A percentile compares a stretch with the other conserved stretches of the same genome.
Evolutionary conservation across 1,140 invertebrate genomes (phyloP).

Genomic region (Cydia fagiglandana): DNA sequence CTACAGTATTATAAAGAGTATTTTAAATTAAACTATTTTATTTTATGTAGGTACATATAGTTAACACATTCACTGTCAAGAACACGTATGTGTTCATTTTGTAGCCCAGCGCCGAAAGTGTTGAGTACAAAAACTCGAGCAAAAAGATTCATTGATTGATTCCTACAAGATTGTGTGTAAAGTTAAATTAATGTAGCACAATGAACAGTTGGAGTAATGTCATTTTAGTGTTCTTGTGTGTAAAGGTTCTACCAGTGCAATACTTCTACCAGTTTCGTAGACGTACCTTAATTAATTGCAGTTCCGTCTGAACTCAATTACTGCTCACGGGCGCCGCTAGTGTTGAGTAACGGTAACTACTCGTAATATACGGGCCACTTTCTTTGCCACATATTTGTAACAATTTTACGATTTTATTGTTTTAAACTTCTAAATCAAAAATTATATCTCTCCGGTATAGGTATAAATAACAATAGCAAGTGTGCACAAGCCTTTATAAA

Average conservation of each 20-base stretch:
- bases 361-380: conserved; percentile 34
- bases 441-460: too few relatives aligned
- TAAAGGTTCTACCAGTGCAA: not conserved
- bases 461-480: too few relatives aligned
- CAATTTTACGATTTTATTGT: not conserved
- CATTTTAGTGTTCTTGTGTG: not conserved
- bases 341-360: not conserved
- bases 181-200: not conserved
- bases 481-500: too few relatives aligned
- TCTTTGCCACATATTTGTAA: conserved; percentile 45
- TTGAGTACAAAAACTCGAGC: too few relatives aligned
- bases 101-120: too few relatives aligned
- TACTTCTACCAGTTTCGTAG: conserved; percentile 5
- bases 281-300: conserved; percentile 53
- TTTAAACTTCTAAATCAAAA: too few relatives aligned
- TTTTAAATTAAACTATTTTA: too few relatives aligned
- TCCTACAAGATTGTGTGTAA: too few relatives aligned
- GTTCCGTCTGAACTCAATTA: conserved; percentile 54
- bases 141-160: too few relatives aligned
- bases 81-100: too few relatives aligned
- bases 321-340: conserved; percentile 32
- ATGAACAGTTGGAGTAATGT: not conserved
- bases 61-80: too few relatives aligned
- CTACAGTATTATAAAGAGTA: not conserved
- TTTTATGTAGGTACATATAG: too few relatives aligned